Base-by-base conservation (phyloP, 2,888 invertebrate genomes). In the Ophion ventricosus region DNA sequence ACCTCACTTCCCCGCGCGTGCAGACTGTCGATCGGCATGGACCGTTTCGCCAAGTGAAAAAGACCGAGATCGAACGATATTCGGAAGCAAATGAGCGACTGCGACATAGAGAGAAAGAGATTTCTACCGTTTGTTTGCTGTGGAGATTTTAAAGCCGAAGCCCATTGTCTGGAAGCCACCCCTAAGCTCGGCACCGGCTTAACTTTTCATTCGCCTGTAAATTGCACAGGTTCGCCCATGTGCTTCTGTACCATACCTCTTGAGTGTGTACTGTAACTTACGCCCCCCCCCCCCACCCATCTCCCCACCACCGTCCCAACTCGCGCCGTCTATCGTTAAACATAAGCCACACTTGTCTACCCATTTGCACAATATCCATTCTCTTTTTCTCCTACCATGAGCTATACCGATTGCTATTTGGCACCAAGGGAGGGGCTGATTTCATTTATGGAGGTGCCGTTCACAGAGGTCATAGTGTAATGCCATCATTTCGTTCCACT, bases 191-290 rank as follows among this genome's bases (percentile, higher is more conserved):
- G 90, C 90, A 87, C 88, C 89, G 88, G 92, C 92, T 93, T 92
- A 93, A 92, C 93, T 93, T 92, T 93, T 92, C 92, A 93, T 93
- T 93, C 93, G 92, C 92, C 90, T 91, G 91, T 90, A 92, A 93
- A 93, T 92, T 92, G 93, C 93, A 91, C 85, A 82, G 91, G 90
- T 91, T 91, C 90, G 82, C 82, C 82, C 81, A 64, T 86, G 83
- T 86, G 85, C 79, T 80, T 59, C 61, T 84, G 80, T 79, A 78
- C 80, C 67, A 66, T 75, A 75, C 70, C 74, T 74, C 69, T 73
- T 72, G 70, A 70, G 72, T 82, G 66, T 72, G 57, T 64, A 49
- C 77, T 78, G 54, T 61, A 49, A 25, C 59, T 43, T 40, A 25
- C 61, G 20, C 26, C 54, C 54, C 20, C 26, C 49, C n/a, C 26